These are phyloP conservation scores for Rhagologus leucostigma DNA, from an alignment of 2,113 vertebrate species.

Conservation along the genomic window DNA sequence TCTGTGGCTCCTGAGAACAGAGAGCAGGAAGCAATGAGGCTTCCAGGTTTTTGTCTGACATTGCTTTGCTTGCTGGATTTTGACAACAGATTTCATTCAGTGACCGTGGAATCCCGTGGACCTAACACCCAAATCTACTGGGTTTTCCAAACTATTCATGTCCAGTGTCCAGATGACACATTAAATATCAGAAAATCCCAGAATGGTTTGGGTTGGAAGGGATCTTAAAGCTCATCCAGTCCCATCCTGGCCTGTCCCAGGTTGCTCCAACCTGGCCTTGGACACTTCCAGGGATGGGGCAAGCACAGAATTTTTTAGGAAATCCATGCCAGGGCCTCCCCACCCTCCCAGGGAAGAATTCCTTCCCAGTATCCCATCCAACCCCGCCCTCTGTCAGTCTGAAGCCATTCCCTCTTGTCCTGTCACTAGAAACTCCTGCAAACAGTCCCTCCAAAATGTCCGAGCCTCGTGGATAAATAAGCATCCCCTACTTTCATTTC, in stretches of 20 bases:
- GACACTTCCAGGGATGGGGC: background rate
- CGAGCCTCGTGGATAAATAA: background rate
- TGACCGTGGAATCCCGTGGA: fast-evolving
- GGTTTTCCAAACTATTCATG: background rate
- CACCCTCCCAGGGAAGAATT: background rate
- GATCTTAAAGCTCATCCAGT: background rate
- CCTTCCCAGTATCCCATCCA: background rate
- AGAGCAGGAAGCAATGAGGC: background rate
- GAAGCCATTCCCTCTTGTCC: background rate
- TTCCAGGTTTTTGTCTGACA: background rate
- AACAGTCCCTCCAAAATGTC: background rate
- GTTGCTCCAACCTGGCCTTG: background rate
- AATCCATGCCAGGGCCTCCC: background rate
- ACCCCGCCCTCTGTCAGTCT: background rate
- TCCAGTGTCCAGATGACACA: background rate
- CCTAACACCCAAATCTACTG: background rate
- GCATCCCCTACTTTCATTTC: background rate
- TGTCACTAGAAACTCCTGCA: background rate
- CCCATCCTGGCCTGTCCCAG: background rate
- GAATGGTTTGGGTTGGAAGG: background rate
- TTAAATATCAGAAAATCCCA: background rate
- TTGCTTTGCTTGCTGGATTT: background rate
- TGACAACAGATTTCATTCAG: background rate
- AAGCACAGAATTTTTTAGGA: background rate
- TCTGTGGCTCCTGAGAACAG: background rate